These are phyloP conservation scores for Dermochelys coriacea DNA, from an alignment of 2,797 vertebrate genomes.

Conservation along the genomic window DNA sequence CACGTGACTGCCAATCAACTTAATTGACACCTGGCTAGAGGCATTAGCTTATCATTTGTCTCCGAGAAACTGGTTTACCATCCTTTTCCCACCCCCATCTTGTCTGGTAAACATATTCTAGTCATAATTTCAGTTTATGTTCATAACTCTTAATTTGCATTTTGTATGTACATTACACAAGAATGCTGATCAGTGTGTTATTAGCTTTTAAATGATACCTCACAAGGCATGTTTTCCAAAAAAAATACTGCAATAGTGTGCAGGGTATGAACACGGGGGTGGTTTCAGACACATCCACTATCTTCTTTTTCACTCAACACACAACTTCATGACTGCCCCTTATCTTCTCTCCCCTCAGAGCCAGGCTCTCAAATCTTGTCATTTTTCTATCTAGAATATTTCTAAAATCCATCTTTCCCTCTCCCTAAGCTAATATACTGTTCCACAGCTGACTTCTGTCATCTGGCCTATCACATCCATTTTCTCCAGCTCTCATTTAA, in stretches of 20 bases:
- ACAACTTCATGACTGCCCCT: background rate
- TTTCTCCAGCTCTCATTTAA: background rate
- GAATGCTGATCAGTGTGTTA: background rate
- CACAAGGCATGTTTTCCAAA: background rate
- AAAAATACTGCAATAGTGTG: background rate
- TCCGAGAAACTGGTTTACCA: background rate
- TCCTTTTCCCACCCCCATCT: background rate
- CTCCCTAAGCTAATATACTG: accelerated
- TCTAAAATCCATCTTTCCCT: background rate
- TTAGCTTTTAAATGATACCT: background rate
- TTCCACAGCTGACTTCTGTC: background rate
- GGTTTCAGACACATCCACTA: background rate
- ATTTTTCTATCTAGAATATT: background rate
- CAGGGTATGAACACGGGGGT: background rate
- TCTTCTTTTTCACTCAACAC: background rate
- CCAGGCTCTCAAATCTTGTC: background rate
- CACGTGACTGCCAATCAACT: too few relatives aligned
- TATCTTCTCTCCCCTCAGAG: background rate
- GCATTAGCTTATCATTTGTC: background rate
- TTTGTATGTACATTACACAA: background rate
- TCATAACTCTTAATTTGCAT: background rate
- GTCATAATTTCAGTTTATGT: background rate
- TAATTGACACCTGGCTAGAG: background rate
- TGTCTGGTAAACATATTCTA: background rate
- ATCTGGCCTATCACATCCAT: background rate